Conservation (phyloP, 2,888 invertebrate species). For the Hemithea aestivaria region DNA sequence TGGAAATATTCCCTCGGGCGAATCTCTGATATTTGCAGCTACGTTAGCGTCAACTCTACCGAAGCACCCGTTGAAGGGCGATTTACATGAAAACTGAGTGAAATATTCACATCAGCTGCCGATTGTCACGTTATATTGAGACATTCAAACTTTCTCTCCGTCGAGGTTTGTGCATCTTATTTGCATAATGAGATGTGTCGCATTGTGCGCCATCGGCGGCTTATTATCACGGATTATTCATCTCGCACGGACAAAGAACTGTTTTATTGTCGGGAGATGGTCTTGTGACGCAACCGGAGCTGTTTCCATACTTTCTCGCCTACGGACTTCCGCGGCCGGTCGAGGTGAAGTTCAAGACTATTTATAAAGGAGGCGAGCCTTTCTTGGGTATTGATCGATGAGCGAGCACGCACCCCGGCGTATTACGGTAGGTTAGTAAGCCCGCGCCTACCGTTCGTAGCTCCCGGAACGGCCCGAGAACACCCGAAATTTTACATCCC, state of each 20-base stretch:
- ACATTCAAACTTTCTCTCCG: conserved; percentile 66
- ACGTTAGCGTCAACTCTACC: conserved; percentile 40
- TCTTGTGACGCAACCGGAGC: conserved; percentile 47
- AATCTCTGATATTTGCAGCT: conserved; percentile 47
- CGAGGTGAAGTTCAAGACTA: conserved; percentile 77
- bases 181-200: conserved; percentile 62
- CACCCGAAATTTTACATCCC: conserved; percentile 75
- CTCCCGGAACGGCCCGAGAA: conserved; percentile 71
- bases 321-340: conserved; percentile 48
- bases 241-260: conserved; percentile 35
- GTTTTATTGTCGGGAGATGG: conserved; percentile 25
- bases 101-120: conserved; percentile 71
- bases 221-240: conserved; percentile 51
- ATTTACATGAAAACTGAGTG: conserved; percentile 72
- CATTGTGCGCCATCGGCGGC: conserved; percentile 52
- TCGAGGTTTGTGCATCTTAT: conserved; percentile 61
- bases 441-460: conserved; percentile 56
- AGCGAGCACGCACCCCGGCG: conserved; percentile 64
- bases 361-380: conserved; percentile 71
- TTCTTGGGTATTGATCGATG: conserved; percentile 74
- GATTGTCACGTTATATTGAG: conserved; percentile 72
- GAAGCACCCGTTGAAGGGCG: conserved; percentile 44
- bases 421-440: conserved; percentile 79
- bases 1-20: conserved; percentile 46
- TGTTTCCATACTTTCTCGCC: conserved; percentile 60